Base-by-base conservation (phyloP, 2,113 vertebrate genomes). In the Micronisus gabar region DNA sequence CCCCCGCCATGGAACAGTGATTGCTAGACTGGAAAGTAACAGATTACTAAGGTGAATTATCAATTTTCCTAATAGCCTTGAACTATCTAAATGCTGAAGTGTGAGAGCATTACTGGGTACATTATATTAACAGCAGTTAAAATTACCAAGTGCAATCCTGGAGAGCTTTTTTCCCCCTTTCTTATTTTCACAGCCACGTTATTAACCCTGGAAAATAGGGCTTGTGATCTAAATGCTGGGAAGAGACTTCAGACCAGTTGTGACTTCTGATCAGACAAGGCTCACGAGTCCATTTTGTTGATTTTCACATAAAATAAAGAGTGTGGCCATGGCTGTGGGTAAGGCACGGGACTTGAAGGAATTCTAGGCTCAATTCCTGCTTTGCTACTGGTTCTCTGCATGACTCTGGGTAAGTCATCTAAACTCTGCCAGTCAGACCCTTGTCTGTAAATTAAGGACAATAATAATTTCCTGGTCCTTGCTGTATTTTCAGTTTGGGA, bases 61-160 rank as follows among this genome's bases (percentile, higher is more conserved):
- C 92, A 47, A 68, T 97, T 95, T 97, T 96, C 81, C 79, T 88
- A 83, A 95, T 38, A 93, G 78, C 38, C 67, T 70, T 88, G 22
- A 89, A 87, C 94, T 82, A 95, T 88, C 73, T 84, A 92, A 53
- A 90, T 34, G 87, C 65, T 93, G 65, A 81, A 87, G 27, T 50
- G 84, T 29, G 87, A 48, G 65, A 85, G 72, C 58, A 91, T 86
- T 94, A 86, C 91, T 81, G 76, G 59, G 53, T 88, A 97, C 55
- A 72, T 88, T 81, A 88, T 45, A 97, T 91, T 87, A 97, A 68
- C 45, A 89, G 75, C 63, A 90, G 65, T 76, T 90, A 88, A 63
- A 80, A 94, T 78, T 81, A 94, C 80, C 53, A 94, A 92, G 45
- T 40, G 63, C 41, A 52, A 88, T 91, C 90, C 70, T 58, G 29